These are phyloP conservation scores for Cremastobaeus sp. DNA, from an alignment of 2,888 invertebrate genomes.

Conservation along the genomic window DNA sequence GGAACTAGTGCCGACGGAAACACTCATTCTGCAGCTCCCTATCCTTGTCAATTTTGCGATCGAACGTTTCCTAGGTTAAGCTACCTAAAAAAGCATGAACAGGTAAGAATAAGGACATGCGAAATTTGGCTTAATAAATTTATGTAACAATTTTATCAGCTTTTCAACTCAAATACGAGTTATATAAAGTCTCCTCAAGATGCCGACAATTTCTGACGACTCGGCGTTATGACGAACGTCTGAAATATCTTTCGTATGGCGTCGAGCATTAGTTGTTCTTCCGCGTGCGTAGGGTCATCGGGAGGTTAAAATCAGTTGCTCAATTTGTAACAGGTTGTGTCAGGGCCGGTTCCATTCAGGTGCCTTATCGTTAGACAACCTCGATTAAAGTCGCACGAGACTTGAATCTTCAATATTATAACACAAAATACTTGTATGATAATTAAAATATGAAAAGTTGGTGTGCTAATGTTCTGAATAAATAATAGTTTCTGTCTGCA, in stretches of 20 bases:
- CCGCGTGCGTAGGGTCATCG: constrained; percentile 70
- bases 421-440: constrained; percentile 3
- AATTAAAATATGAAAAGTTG: too few species aligned
- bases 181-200: too few species aligned
- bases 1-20: constrained; percentile 68
- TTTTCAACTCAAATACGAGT: background rate
- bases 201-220: constrained; percentile 53
- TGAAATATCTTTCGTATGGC: constrained; percentile 62
- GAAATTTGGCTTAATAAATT: background rate
- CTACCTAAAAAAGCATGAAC: constrained; percentile 94
- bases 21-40: constrained; percentile 81
- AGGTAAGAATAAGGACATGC: constrained; percentile 80
- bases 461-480: constrained; percentile 8
- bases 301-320: constrained; percentile 72
- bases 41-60: constrained; percentile 94
- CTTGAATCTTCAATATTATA: constrained; percentile 58
- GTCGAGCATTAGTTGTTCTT: constrained; percentile 64
- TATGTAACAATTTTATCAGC: too few species aligned
- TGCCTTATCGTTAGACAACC: constrained; percentile 52
- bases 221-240: constrained; percentile 25
- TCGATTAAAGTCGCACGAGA: constrained; percentile 64
- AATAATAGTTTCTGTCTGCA: too few species aligned
- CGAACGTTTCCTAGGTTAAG: constrained; percentile 92
- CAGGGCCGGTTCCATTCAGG: constrained; percentile 68
- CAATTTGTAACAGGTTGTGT: constrained; percentile 72